Base-by-base conservation (phyloP, 1,140 invertebrate species). In the Medauroidea extradentata region DNA sequence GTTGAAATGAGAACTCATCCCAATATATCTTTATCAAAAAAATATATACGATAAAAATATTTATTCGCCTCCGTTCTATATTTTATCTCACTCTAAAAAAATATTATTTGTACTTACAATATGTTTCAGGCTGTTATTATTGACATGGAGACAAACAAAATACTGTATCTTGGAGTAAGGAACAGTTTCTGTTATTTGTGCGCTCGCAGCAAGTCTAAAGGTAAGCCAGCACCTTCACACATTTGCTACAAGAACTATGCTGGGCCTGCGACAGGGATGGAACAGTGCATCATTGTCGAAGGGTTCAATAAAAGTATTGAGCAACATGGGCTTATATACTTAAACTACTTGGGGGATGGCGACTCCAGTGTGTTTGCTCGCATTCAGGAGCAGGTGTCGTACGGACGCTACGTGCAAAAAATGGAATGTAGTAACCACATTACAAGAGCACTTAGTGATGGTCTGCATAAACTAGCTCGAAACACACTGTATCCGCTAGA, bases 351-450 rank as follows among this genome's bases (percentile, higher is more conserved):
- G 13, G 44, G n/a, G 18, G 44, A 46, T 25, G 44, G 44, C n/a
- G 44, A 46, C 5, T 46, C 44, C 44, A 46, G 44, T 46, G 44
- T 46, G n/a, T 46, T 46, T 25, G 5, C 44, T 46, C 44, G n/a
- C 3, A 25, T 46, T 19, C 44, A 46, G n/a, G 3, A 25, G n/a
- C 24, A 25, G 18, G 44, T 19, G 4, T 46, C 18, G 5, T 46
- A n/a, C 44, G 44, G 44, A 7, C 44, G 4, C 18, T 25, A 46
- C 13, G 44, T 19, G 18, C 5, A 25, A 46, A 5, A 46, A 46
- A 25, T 9, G 5, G 44, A 46, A 25, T 7, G 44, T 13, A 25
- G 9, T 13, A 46, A 46, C 13, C 44, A 46, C n/a, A 25, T 46
- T 7, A 46, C 5, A 11, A 19, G n/a, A 11, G 44, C 24, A 25